These are phyloP conservation scores for Deilephila porcellus DNA, from an alignment of 2,888 invertebrate species.

Conservation along the genomic window DNA sequence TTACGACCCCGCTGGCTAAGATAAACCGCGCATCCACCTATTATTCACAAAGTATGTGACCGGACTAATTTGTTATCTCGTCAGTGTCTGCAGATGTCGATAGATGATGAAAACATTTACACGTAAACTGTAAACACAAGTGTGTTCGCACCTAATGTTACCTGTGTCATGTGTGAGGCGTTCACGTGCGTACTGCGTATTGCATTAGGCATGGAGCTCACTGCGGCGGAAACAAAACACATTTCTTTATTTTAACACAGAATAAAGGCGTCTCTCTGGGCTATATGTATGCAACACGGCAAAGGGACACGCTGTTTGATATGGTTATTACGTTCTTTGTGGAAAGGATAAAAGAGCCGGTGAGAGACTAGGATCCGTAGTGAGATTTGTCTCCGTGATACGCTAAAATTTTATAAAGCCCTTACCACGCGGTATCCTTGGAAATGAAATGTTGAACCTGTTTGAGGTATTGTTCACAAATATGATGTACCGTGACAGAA, in stretches of 20 bases:
- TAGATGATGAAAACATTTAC: neutral
- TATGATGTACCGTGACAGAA: constrained; percentile 71
- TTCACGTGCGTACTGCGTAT: constrained; percentile 11
- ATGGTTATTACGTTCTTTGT: constrained; percentile 84
- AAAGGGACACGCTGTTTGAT: constrained; percentile 82
- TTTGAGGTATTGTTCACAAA: constrained; percentile 60
- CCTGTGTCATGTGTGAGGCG: neutral
- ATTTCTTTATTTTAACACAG: constrained; percentile 78
- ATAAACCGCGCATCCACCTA: constrained; percentile 54
- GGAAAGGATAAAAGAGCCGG: constrained; percentile 74
- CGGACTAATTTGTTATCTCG: constrained; percentile 42
- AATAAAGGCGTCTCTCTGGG: constrained; percentile 65
- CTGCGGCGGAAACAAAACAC: constrained; percentile 77
- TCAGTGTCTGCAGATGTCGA: constrained; percentile 15
- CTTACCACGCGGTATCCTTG: constrained; percentile 65
- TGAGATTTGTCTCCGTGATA: constrained; percentile 81
- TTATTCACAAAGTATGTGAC: constrained; percentile 45
- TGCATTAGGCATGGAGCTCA: constrained; percentile 73
- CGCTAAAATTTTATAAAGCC: constrained; percentile 75
- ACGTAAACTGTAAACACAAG: constrained; percentile 6
- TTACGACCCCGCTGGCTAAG: constrained; percentile 61
- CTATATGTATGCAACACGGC: constrained; percentile 81
- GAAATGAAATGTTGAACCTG: constrained; percentile 76
- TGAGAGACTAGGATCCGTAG: constrained; percentile 63
- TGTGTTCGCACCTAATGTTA: neutral